Evolutionary conservation across 2,113 vertebrate genomes (phyloP).

Genomic region (Hystrix brachyura): DNA sequence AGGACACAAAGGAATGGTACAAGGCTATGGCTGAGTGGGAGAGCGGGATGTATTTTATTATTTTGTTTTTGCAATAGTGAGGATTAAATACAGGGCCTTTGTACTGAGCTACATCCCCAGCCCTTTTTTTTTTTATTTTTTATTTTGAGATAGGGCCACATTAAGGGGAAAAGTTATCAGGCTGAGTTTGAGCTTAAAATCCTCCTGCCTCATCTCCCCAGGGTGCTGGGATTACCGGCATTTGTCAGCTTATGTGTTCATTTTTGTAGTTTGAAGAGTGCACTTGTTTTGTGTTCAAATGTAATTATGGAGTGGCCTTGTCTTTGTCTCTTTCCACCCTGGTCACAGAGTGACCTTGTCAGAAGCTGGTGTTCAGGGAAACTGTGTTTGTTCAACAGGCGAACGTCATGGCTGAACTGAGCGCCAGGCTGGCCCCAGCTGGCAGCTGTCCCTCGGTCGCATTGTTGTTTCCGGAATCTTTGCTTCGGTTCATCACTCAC

Average conservation of each 20-base stretch:
- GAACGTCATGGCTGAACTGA: background rate
- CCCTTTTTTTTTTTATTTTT: background rate
- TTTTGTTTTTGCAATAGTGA: background rate
- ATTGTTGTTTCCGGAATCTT: background rate
- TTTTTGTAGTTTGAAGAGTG: background rate
- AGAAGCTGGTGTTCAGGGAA: background rate
- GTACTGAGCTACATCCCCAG: background rate
- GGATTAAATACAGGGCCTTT: background rate
- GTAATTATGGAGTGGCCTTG: background rate
- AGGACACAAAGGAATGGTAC: background rate
- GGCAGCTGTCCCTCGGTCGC: background rate
- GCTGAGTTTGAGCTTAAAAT: background rate
- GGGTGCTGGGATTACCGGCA: background rate
- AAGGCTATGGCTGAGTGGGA: background rate
- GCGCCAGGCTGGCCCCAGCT: conserved; percentile 46
- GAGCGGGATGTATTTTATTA: background rate
- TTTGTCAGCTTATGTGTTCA: fast-evolving
- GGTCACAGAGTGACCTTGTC: conserved; percentile 33
- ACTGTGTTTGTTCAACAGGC: conserved; percentile 66
- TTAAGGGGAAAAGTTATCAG: background rate
- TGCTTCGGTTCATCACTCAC: background rate
- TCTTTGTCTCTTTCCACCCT: background rate
- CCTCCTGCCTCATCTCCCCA: background rate
- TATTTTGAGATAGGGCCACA: background rate
- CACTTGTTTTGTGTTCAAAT: background rate